Evolutionary conservation across 2,797 vertebrate genomes (phyloP).

Genomic region (Rachycentron canadum): DNA sequence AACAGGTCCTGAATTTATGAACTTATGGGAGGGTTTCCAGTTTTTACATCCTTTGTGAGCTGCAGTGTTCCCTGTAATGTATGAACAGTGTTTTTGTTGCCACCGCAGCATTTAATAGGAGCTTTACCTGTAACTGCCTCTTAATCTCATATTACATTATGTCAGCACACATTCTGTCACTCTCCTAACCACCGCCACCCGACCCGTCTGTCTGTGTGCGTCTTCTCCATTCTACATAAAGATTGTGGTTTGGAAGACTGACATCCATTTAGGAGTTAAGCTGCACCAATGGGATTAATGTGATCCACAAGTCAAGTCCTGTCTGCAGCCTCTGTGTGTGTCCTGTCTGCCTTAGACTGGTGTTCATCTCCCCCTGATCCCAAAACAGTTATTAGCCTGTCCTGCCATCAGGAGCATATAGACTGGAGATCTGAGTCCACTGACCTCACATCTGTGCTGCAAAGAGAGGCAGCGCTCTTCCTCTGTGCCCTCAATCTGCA

Average conservation of each 20-base stretch:
- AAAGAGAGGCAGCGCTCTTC: slow-evolving; percentile 58
- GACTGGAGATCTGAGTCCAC: slow-evolving; percentile 46
- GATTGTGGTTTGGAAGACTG: slow-evolving; percentile 71
- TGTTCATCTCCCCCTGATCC: slow-evolving; percentile 64
- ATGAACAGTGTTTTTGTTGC: slow-evolving; percentile 5
- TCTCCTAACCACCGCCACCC: slow-evolving; percentile 40
- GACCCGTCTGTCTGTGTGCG: slow-evolving; percentile 11
- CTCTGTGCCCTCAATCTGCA: slow-evolving; percentile 69
- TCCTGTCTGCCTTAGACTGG: slow-evolving; percentile 59
- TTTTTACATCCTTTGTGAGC: slow-evolving; percentile 6
- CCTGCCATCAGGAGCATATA: slow-evolving; percentile 54
- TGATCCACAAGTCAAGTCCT: slow-evolving; percentile 69
- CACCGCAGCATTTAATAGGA: slow-evolving; percentile 5
- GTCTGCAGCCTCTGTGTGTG: slow-evolving; percentile 72
- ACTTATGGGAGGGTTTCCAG: slow-evolving; percentile 20
- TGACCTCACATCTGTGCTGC: slow-evolving; percentile 67
- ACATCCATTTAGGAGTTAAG: slow-evolving; percentile 80
- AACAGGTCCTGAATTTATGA: slow-evolving; percentile 13
- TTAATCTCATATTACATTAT: slow-evolving; percentile 40
- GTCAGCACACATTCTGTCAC: slow-evolving; percentile 54
- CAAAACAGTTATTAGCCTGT: slow-evolving; percentile 68
- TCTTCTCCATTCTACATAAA: slow-evolving; percentile 52
- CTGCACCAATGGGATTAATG: slow-evolving; percentile 74
- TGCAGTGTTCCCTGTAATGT: slow-evolving; percentile 8
- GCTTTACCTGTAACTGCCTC: slow-evolving; percentile 33